Evolutionary conservation across 1,140 invertebrate genomes (phyloP), one percentile per base, ranked within the genome.

Genomic region (Cydia splendana): DNA sequence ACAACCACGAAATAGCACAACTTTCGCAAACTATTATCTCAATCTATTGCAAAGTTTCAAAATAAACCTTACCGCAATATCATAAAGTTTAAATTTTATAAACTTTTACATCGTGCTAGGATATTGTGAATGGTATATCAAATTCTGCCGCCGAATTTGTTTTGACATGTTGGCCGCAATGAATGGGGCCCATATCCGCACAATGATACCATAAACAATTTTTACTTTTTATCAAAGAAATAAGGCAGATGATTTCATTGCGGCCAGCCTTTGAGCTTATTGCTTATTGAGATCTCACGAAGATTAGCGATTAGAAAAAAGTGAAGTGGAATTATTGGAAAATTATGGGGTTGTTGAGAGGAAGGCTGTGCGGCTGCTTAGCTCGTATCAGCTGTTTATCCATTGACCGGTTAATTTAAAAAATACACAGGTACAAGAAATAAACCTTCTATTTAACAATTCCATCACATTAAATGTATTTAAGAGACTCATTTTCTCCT

Each of bases 131-230:
- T 24, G 57, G 18, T 62, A 24, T 24, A n/a, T 71, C 67, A 71
- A 71, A 15, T 42, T 18, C 67, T 45, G 38, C 18, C n/a, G 34
- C 4, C 9, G 67, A 71, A 92, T 90, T 85, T 85, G 81, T 88
- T 88, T 91, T 93, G 90, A 90, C 90, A 87, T 86, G 80, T 87
- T 84, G 84, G 82, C 79, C 67, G 80, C 79, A 76, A 65, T 86
- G 82, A 88, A 87, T 85, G 48, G 77, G 78, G 15, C 74, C 82
- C 79, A 82, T 80, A 81, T 79, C 74, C 80, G 77, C 65, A 84
- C 85, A 87, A 91, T 90, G 89, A 91, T 92, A 90, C 84, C 88
- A 85, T 85, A 91, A 90, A 88, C 86, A 87, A 85, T 89, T 87
- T 87, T 85, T 87, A 77, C 78, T 84, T 82, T 83, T 84, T 83